A percentile compares a stretch with the other conserved stretches of the same genome.
Evolutionary conservation across 2,797 vertebrate genomes (phyloP).

Genomic region (Onychomys leucogaster): DNA sequence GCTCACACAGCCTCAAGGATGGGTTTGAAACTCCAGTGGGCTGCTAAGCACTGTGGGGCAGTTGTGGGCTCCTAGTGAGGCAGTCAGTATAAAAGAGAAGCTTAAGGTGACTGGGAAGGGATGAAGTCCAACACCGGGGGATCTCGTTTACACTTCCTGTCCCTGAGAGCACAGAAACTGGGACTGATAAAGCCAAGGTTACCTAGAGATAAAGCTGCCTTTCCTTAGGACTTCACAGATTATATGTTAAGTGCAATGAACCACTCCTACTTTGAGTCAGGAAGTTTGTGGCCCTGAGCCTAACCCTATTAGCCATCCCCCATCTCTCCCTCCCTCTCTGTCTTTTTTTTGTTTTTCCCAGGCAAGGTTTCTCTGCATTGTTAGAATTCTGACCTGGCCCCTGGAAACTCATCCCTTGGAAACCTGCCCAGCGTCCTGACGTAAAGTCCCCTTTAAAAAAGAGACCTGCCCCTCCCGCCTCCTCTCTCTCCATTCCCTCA

Average conservation of each 20-base stretch:
- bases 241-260: neutral
- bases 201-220: neutral
- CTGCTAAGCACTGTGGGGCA: neutral
- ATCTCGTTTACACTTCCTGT: neutral
- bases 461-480: no score
- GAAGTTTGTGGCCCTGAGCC: neutral
- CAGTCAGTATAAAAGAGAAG: neutral
- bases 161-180: neutral
- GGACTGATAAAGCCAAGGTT: neutral
- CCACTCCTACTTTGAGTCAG: neutral
- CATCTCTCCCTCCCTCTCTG: no score
- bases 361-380: neutral
- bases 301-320: neutral
- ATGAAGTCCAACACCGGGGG: neutral
- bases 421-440: no score
- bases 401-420: no score
- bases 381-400: no score
- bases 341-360: neutral
- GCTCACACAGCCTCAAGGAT: neutral
- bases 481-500: no score
- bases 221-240: neutral
- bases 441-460: no score
- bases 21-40: neutral
- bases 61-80: neutral
- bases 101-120: neutral